Evolutionary conservation across 2,797 vertebrate species (phyloP), one percentile per base, ranked within the genome.

Genomic region (Meda fulgida): DNA sequence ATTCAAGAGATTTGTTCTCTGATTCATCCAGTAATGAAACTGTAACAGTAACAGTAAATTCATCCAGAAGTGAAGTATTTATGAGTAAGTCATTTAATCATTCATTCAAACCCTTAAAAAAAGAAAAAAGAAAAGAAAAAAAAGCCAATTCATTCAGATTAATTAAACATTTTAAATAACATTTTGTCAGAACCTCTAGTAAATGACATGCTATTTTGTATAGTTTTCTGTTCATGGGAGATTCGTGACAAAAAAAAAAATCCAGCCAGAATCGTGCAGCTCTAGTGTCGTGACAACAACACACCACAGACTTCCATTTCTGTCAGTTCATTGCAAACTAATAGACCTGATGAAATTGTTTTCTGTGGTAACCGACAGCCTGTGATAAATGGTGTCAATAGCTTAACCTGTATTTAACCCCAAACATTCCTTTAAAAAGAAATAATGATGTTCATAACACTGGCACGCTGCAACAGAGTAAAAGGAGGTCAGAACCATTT

Each of bases 361-460:
- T 36, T 43, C 55, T 78, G 55, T 34, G 58, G 26, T 51, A 48
- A 26, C 67, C n/a, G 10, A 81, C 36, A 43, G 34, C 36, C 18
- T 70, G 23, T 58, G 80, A 71, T 5, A 31, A 71, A 71, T 81
- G 11, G 48, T 71, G 67, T 71, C 34, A 81, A 16, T 26, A 70
- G 36, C 18, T 81, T 71, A 71, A 81, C 48, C 80, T 14, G 67
- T 40, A 58, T 40, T 71, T 71, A 81, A 81, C 80, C 80, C 21
- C 66, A 38, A 26, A 58, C 48, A 81, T 81, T 81, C 80, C 66
- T 43, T 40, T 29, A 55, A 51, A 36, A 46, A 34, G 2, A 66
- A 34, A 67, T 67, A 80, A 46, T 66, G 19, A 65, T 5, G 4
- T 40, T 36, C 23, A 81, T 4, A 70, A 58, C 31, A 34, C 14